These are phyloP conservation scores for Pelecanus crispus DNA, from an alignment of 2,113 vertebrate species.

Conservation along the genomic window DNA sequence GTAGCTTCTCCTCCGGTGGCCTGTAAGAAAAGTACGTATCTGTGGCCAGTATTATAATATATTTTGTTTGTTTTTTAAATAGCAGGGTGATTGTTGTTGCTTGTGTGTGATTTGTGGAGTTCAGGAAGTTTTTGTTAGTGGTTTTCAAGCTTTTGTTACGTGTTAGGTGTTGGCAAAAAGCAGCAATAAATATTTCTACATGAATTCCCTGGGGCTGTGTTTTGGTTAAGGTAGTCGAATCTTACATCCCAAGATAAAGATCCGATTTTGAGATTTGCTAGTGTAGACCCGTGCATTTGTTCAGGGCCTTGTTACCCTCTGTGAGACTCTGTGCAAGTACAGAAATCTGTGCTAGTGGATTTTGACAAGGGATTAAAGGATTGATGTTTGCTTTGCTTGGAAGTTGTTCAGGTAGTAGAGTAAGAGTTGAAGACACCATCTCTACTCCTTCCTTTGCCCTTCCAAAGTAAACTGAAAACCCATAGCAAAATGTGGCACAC, in stretches of 20 bases:
- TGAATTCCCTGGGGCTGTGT: background rate
- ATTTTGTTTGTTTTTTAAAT: background rate
- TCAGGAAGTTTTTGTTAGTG: background rate
- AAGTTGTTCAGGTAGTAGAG: background rate
- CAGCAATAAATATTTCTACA: background rate
- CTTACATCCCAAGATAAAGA: background rate
- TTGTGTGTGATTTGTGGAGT: background rate
- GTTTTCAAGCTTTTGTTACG: background rate
- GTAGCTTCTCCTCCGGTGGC: background rate
- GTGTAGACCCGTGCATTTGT: background rate
- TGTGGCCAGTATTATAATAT: background rate
- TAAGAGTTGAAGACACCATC: background rate
- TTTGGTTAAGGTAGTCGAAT: background rate
- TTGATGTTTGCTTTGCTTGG: background rate
- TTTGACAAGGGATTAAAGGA: background rate
- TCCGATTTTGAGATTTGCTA: background rate
- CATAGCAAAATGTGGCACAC: background rate
- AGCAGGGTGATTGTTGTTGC: background rate
- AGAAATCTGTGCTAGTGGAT: background rate
- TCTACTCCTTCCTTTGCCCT: background rate
- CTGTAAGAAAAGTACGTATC: background rate
- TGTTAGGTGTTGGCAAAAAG: background rate
- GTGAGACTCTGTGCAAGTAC: background rate
- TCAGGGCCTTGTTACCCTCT: background rate
- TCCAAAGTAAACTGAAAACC: background rate